These are phyloP conservation scores for Oscarella lobularis DNA, from an alignment of 37 sponge, comb jelly and placozoan species.

Conservation along the genomic window DNA sequence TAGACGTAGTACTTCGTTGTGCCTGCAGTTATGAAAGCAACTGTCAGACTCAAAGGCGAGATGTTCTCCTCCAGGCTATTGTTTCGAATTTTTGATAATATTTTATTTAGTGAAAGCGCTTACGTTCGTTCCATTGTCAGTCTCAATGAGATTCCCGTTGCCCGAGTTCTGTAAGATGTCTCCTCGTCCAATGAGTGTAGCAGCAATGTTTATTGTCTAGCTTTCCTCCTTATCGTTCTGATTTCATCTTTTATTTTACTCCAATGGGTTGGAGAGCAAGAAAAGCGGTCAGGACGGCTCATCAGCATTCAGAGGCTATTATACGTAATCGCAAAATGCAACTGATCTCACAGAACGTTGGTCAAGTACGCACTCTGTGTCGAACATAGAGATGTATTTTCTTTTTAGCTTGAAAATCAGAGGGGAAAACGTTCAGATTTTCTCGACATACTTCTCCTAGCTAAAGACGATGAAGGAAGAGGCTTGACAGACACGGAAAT, in stretches of 20 bases:
- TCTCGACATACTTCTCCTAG: slow-evolving; percentile 48
- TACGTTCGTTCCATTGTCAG: background rate
- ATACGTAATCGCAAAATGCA: no score
- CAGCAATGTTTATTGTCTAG: no score
- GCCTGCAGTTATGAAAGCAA: background rate
- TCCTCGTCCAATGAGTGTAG: background rate
- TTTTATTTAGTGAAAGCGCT: background rate
- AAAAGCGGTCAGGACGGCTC: background rate
- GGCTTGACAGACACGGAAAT: slow-evolving; percentile 55
- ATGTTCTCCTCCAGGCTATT: background rate
- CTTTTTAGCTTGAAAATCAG: no score
- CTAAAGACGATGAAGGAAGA: slow-evolving; percentile 25
- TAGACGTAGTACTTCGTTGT: background rate
- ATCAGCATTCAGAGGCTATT: no score
- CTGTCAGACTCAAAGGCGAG: background rate
- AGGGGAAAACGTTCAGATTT: slow-evolving; percentile 33
- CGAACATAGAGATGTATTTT: no score
- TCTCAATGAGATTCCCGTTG: background rate
- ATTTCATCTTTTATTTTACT: background rate
- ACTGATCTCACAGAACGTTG: no score
- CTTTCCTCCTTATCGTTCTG: background rate
- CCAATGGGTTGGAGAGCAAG: background rate
- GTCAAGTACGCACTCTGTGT: no score
- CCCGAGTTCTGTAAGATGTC: background rate
- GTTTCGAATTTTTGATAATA: background rate